Evolutionary conservation across 2,113 vertebrate genomes (phyloP).

Genomic region (Antennarius striatus): DNA sequence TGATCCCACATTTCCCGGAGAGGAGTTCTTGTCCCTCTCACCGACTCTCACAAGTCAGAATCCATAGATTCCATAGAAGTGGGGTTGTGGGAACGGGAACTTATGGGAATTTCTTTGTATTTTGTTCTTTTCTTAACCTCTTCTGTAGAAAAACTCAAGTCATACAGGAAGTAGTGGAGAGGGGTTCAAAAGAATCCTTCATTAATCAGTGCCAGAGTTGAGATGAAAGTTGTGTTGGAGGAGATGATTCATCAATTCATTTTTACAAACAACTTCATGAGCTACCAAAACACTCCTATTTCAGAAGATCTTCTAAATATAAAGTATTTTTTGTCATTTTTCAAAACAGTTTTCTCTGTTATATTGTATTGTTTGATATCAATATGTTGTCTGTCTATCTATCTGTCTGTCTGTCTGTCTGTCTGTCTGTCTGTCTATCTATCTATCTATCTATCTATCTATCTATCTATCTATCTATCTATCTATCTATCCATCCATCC

Average conservation of each 20-base stretch:
- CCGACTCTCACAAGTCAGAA: slow-evolving; percentile 55
- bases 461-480: slow-evolving; percentile 43
- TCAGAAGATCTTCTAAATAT: too few relatives aligned
- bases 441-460: too few relatives aligned
- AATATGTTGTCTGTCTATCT: neutral
- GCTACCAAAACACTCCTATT: too few relatives aligned
- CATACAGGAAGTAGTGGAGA: too few relatives aligned
- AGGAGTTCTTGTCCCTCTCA: slow-evolving; percentile 53
- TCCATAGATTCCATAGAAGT: slow-evolving; percentile 57
- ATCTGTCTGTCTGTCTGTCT: neutral
- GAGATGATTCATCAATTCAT: neutral
- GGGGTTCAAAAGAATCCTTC: neutral
- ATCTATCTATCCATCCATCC: neutral
- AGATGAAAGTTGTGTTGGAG: neutral
- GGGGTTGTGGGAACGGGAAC: slow-evolving; percentile 44
- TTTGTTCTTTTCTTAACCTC: slow-evolving; percentile 6
- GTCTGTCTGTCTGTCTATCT: too few relatives aligned
- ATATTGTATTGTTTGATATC: neutral
- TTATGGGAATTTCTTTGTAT: slow-evolving; percentile 18
- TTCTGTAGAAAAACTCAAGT: slow-evolving; percentile 3
- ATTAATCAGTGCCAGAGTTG: neutral
- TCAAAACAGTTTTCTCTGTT: neutral
- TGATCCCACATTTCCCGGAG: slow-evolving; percentile 68
- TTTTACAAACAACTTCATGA: neutral
- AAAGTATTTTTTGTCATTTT: too few relatives aligned